Conservation (phyloP, 35 echinoderm and acorn worm species). For the Heliocidaris tuberculata region DNA sequence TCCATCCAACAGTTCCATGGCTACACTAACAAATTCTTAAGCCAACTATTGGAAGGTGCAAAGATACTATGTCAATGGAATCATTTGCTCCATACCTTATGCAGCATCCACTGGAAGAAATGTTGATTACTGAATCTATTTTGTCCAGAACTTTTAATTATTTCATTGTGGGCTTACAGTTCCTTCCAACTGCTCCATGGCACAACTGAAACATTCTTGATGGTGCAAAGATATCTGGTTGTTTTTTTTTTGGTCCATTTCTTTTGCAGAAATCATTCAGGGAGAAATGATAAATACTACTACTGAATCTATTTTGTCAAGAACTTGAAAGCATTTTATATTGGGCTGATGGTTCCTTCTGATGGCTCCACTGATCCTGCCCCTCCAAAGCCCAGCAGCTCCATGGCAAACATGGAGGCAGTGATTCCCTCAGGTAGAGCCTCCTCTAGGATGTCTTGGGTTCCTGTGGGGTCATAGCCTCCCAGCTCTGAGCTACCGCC, state of each 20-base stretch:
- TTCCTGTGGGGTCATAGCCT: conserved; percentile 62
- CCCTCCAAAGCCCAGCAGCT: conserved; percentile 87
- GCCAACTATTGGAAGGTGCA: no score
- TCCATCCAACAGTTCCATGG: no score
- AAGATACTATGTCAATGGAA: neutral
- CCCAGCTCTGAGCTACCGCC: conserved; percentile 97
- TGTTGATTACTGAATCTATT: no score
- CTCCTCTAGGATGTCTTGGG: conserved; percentile 81
- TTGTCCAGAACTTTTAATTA: no score
- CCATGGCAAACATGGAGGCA: conserved; percentile 82
- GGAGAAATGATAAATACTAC: neutral
- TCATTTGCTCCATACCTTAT: no score
- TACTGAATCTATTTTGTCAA: neutral
- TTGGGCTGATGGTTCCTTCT: conserved; percentile 47
- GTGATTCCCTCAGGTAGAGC: conserved; percentile 82
- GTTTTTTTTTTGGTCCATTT: neutral
- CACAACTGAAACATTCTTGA: no score
- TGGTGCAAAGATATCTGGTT: no score
- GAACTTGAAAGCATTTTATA: neutral
- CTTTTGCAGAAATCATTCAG: neutral
- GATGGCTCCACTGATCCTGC: conserved; percentile 14
- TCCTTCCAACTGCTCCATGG: no score
- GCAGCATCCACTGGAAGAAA: no score
- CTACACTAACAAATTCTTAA: no score
- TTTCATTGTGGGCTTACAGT: no score